These are phyloP conservation scores for Meiosimyza decipiens DNA, from an alignment of 2,888 invertebrate genomes.

Conservation along the genomic window DNA sequence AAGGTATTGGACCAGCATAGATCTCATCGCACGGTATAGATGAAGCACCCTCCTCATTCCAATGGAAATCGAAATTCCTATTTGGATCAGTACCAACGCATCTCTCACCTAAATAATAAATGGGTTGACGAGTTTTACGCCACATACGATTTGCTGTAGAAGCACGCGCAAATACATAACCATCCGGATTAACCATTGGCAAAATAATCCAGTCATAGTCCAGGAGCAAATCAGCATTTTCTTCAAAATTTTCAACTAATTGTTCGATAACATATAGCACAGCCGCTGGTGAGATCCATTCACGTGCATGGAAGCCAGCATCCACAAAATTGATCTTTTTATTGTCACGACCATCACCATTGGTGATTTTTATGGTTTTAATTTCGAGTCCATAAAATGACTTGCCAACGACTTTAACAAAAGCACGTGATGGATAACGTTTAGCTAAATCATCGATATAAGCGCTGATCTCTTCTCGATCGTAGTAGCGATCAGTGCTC, in stretches of 20 bases:
- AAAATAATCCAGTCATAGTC: constrained; percentile 75
- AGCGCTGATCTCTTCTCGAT: constrained; percentile 66
- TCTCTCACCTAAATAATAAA: constrained; percentile 46
- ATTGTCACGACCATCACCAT: constrained; percentile 66
- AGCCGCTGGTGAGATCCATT: constrained; percentile 75
- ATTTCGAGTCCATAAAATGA: constrained; percentile 72
- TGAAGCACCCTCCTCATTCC: constrained; percentile 71
- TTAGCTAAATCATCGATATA: constrained; percentile 68
- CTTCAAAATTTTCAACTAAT: constrained; percentile 68
- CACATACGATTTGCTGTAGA: constrained; percentile 67
- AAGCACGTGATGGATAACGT: constrained; percentile 69
- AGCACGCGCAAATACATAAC: constrained; percentile 73
- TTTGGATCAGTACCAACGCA: constrained; percentile 81
- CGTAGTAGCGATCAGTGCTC: constrained; percentile 56
- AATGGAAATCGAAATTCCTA: constrained; percentile 78
- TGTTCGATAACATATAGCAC: constrained; percentile 72
- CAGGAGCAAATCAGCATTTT: constrained; percentile 68
- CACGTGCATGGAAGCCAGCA: constrained; percentile 74
- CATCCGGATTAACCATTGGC: constrained; percentile 78
- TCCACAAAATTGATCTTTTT: constrained; percentile 70
- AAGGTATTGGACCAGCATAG: constrained; percentile 72
- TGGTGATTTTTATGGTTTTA: constrained; percentile 73
- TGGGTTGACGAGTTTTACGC: constrained; percentile 75
- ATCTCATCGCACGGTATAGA: constrained; percentile 70
- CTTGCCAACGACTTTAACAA: constrained; percentile 70